Conservation (phyloP, 2,113 vertebrate species). For the Ceyx melanurus region DNA sequence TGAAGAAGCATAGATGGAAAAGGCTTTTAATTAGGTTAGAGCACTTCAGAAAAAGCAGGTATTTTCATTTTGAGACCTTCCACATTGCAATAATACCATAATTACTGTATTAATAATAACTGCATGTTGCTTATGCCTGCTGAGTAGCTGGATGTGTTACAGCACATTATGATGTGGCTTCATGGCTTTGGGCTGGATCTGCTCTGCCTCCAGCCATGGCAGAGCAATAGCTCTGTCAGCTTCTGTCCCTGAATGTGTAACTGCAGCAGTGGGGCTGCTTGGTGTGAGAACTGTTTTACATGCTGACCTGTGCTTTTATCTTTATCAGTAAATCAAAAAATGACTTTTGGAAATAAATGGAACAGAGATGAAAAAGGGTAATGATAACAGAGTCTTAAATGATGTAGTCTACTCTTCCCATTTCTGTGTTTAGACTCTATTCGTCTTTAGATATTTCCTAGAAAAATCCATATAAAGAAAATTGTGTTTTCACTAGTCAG, state of each 20-base stretch:
- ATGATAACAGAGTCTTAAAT: neutral
- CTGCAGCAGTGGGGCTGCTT: neutral
- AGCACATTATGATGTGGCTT: neutral
- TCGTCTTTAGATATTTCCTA: neutral
- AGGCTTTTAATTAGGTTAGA: conserved; percentile 8
- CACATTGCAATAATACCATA: neutral
- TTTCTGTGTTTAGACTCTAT: neutral
- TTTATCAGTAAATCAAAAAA: neutral
- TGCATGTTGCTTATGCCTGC: neutral
- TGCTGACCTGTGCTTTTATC: fast-evolving
- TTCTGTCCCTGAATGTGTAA: neutral
- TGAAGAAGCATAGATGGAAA: neutral
- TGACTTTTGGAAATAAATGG: neutral
- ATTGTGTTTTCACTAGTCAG: neutral
- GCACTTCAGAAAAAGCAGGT: neutral
- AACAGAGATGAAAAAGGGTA: neutral
- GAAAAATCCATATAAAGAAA: neutral
- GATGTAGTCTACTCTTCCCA: neutral
- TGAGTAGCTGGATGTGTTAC: neutral
- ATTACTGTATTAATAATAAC: neutral
- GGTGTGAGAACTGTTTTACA: neutral
- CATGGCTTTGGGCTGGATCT: neutral
- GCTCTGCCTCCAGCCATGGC: neutral
- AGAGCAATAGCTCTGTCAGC: neutral
- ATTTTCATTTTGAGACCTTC: neutral